Percentiles rank a stretch among this genome's conserved stretches.
These are phyloP conservation scores for Edolisoma coerulescens DNA, from an alignment of 2,113 vertebrate genomes.

Conservation along the genomic window DNA sequence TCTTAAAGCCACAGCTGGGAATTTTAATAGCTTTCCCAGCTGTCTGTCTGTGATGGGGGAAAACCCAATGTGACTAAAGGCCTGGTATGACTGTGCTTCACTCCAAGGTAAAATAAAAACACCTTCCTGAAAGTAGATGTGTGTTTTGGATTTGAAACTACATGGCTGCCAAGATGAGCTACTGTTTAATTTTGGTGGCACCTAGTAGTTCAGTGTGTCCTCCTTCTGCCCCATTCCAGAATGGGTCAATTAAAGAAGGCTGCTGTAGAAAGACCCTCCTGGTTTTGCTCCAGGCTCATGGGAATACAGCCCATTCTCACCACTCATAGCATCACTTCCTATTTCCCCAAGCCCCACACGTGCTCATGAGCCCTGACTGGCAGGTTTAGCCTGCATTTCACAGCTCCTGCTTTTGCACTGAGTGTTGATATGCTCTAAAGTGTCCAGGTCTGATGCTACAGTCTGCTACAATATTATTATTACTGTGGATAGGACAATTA, in stretches of 20 bases:
- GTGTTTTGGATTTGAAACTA: background rate
- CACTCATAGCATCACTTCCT: accelerated
- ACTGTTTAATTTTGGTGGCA: background rate
- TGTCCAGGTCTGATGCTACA: background rate
- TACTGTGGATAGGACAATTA: background rate
- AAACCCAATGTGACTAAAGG: background rate
- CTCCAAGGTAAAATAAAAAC: background rate
- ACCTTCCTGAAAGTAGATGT: background rate
- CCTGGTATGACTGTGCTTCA: background rate
- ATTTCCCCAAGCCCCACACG: background rate
- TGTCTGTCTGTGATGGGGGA: background rate
- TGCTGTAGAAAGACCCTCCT: background rate
- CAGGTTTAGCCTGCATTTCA: background rate
- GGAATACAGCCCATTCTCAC: background rate
- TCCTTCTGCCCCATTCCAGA: background rate
- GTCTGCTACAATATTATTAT: background rate
- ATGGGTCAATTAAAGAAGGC: background rate
- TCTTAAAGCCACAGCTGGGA: slow-evolving; percentile 26
- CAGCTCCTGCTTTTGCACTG: background rate
- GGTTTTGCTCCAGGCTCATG: background rate
- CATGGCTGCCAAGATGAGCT: background rate
- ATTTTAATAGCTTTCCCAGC: slow-evolving; percentile 36
- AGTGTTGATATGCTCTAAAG: background rate
- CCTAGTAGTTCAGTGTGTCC: background rate
- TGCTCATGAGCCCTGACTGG: background rate